phyloP scores from a whole-genome alignment of 2,797 vertebrate species.

The Parauchenoglanis punctatus region DNA sequence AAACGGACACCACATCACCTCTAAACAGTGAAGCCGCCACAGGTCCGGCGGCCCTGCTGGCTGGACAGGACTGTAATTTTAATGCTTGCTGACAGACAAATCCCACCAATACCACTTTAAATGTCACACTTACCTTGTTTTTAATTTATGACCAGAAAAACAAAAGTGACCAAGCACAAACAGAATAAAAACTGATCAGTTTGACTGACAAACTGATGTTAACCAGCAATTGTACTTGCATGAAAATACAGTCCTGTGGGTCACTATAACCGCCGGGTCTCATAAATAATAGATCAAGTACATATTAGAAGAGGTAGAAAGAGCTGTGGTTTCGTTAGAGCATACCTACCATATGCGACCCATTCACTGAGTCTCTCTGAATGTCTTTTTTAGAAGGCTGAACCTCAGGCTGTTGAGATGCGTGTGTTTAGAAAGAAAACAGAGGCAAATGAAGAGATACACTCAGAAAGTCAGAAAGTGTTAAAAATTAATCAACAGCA shows the following conservation, averaged over 20 bases:
- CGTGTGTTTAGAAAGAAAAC: conserved; percentile 23
- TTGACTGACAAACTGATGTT: background rate
- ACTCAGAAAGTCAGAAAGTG: conserved; percentile 39
- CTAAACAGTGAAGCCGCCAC: too few relatives aligned
- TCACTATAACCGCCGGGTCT: background rate
- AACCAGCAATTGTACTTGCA: background rate
- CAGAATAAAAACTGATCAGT: background rate
- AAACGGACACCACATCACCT: too few relatives aligned
- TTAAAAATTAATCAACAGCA: background rate
- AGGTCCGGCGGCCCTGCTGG: too few relatives aligned
- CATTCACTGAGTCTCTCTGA: conserved; percentile 35
- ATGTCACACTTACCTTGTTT: too few relatives aligned
- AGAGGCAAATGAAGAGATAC: background rate
- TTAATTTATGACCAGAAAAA: background rate
- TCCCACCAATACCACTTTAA: background rate
- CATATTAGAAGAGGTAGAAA: conserved; percentile 6
- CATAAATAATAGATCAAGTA: background rate
- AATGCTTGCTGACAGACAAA: background rate
- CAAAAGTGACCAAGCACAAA: too few relatives aligned
- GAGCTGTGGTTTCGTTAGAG: conserved; percentile 24
- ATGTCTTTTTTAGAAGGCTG: conserved; percentile 46
- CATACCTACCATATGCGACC: conserved; percentile 55
- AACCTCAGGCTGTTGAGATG: conserved; percentile 42
- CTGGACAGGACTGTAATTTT: background rate
- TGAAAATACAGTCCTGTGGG: background rate